Percentiles rank a stretch among this genome's conserved stretches.
phyloP scores from a whole-genome alignment of 2,888 invertebrate genomes.

The Rhagium mordax region DNA sequence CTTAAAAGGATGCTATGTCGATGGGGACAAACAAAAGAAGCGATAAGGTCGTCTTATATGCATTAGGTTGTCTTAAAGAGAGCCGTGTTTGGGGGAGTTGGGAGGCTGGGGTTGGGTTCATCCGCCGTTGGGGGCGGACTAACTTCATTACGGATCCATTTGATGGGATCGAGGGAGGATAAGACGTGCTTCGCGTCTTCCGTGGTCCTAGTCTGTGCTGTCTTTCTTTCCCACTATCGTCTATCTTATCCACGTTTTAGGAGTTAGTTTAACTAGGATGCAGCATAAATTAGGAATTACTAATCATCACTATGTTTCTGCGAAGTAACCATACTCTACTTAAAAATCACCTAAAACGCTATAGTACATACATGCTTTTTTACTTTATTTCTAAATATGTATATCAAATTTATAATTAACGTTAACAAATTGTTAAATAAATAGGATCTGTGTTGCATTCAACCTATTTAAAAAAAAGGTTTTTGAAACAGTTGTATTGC shows the following conservation, averaged over 20 bases:
- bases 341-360: no score
- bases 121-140: conserved; percentile 65
- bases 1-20: conserved; percentile 30
- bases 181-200: conserved; percentile 61
- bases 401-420: no score
- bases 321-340: no score
- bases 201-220: conserved; percentile 10
- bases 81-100: conserved; percentile 60
- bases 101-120: conserved; percentile 41
- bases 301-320: neutral
- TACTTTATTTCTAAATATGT: no score
- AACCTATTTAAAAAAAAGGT: no score
- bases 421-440: no score
- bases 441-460: no score
- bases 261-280: conserved; percentile 17
- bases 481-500: no score
- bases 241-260: conserved; percentile 24
- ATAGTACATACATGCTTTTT: no score
- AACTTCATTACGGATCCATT: conserved; percentile 87
- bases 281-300: conserved; percentile 27
- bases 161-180: conserved; percentile 78
- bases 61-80: conserved; percentile 67
- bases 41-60: conserved; percentile 67
- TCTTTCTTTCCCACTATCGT: conserved; percentile 15
- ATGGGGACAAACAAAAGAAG: conserved; percentile 63